These are phyloP conservation scores for Actinemys pallida DNA, from an alignment of 2,113 vertebrate genomes.

Conservation along the genomic window DNA sequence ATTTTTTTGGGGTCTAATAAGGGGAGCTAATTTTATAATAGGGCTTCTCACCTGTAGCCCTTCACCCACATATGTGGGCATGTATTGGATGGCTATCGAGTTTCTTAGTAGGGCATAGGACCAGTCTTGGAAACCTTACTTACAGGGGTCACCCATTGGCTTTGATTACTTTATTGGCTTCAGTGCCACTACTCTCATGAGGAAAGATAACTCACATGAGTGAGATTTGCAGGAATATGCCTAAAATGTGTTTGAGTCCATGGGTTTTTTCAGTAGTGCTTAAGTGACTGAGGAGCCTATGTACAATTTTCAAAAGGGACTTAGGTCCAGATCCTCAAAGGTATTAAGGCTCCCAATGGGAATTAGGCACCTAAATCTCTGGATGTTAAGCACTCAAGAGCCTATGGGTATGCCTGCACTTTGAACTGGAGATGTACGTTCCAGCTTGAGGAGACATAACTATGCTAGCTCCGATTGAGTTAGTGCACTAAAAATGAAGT, in stretches of 20 bases:
- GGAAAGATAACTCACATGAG: background rate
- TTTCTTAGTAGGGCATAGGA: background rate
- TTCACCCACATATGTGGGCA: background rate
- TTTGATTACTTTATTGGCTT: slow-evolving; percentile 19
- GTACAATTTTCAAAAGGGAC: background rate
- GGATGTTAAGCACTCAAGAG: background rate
- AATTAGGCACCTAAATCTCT: background rate
- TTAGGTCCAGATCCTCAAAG: background rate
- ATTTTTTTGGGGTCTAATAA: background rate
- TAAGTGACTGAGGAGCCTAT: background rate
- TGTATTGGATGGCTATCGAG: background rate
- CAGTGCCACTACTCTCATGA: fast-evolving
- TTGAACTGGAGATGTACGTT: background rate
- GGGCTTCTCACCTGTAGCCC: background rate
- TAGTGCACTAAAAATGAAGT: background rate
- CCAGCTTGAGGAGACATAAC: background rate
- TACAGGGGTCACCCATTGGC: background rate
- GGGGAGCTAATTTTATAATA: background rate
- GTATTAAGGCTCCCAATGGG: background rate
- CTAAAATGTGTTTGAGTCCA: background rate
- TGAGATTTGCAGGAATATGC: background rate
- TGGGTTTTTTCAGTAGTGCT: background rate
- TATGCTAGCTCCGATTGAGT: background rate
- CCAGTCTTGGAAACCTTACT: background rate
- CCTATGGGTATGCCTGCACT: background rate